Evolutionary conservation across 2,113 vertebrate genomes (phyloP).

Genomic region (Chlamydotis undulata): DNA sequence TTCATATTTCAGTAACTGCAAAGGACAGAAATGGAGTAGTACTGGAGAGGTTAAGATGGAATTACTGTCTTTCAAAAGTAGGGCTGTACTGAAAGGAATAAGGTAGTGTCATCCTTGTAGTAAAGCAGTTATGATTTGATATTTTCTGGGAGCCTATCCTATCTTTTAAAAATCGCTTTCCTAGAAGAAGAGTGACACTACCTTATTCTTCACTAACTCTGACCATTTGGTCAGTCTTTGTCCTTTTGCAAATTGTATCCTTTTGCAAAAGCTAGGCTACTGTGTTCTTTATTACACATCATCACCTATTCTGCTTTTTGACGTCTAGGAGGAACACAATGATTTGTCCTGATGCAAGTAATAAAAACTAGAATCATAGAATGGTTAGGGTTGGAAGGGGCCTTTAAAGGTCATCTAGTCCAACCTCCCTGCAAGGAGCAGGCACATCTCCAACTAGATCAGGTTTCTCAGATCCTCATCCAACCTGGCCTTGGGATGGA

Average conservation of each 20-base stretch:
- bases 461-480: no score
- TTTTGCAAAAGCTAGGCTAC: not conserved
- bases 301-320: not conserved
- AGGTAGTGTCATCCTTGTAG: not conserved
- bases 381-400: no score
- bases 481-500: no score
- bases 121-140: not conserved
- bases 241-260: not conserved
- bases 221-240: not conserved
- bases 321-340: not conserved
- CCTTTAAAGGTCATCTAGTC: no score
- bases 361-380: no score
- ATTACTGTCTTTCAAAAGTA: not conserved
- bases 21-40: not conserved
- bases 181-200: not conserved
- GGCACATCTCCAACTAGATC: no score
- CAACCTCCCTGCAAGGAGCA: no score
- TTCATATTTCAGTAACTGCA: not conserved
- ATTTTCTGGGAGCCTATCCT: not conserved
- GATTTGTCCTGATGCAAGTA: not conserved
- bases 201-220: not conserved
- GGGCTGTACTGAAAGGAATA: not conserved
- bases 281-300: not conserved
- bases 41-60: not conserved
- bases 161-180: not conserved